Evolutionary conservation across 2,113 vertebrate species (phyloP).

Genomic region (Phylloscopus trochiloides): DNA sequence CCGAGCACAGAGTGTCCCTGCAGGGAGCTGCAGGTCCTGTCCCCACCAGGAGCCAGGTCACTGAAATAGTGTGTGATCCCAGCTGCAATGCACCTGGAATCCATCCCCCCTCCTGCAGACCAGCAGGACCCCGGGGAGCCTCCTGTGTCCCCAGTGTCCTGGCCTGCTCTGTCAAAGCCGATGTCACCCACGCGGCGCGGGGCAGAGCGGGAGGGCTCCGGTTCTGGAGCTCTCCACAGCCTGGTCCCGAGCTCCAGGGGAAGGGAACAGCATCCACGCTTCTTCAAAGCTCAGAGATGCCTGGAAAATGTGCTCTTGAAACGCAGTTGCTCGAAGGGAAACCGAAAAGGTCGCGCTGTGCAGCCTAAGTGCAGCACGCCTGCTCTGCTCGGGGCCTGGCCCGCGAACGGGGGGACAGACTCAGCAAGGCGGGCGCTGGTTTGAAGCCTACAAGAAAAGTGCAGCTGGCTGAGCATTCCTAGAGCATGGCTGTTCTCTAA

Average conservation of each 20-base stretch:
- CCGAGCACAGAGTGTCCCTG: background rate
- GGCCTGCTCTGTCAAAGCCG: slow-evolving; percentile 16
- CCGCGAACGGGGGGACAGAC: background rate
- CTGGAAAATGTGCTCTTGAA: slow-evolving; percentile 24
- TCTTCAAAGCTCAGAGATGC: background rate
- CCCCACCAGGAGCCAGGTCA: background rate
- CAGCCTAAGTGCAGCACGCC: background rate
- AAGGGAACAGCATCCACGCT: background rate
- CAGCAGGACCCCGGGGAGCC: background rate
- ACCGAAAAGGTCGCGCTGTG: background rate
- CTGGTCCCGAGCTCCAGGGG: background rate
- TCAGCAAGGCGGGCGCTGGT: slow-evolving; percentile 4
- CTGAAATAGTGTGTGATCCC: background rate
- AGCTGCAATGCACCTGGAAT: background rate
- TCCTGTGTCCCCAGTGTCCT: background rate
- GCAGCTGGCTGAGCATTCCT: slow-evolving; percentile 68
- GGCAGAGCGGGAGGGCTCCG: background rate
- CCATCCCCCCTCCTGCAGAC: background rate
- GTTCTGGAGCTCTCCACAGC: background rate
- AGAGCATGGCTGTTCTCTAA: slow-evolving; percentile 74
- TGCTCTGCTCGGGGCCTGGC: background rate
- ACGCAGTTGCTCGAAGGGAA: slow-evolving; percentile 6
- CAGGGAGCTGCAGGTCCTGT: background rate
- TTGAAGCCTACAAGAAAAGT: slow-evolving; percentile 67
- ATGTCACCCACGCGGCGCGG: background rate